Conservation (phyloP, 2,888 invertebrate species). For the Thalpophila matura region DNA sequence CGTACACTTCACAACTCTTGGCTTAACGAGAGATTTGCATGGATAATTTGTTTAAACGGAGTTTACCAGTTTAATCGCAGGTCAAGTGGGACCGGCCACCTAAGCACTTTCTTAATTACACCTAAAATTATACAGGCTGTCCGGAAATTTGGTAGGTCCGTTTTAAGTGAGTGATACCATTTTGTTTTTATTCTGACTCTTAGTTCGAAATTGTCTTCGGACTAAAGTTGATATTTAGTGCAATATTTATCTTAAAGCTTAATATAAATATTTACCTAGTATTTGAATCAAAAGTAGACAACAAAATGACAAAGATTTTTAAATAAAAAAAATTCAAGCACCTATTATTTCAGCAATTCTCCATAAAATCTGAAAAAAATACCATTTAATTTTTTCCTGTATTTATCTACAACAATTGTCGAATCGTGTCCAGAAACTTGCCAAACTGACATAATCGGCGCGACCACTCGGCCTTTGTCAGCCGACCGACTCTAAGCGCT, state of each 20-base stretch:
- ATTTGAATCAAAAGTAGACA: no score
- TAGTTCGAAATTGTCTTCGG: background rate
- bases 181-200: constrained; percentile 14
- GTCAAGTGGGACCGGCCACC: constrained; percentile 75
- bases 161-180: constrained; percentile 39
- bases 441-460: constrained; percentile 59
- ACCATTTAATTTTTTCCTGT: no score
- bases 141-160: constrained; percentile 60
- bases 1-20: constrained; percentile 64
- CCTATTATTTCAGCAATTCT: no score
- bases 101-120: constrained; percentile 81
- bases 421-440: constrained; percentile 38
- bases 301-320: no score
- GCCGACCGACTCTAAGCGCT: constrained; percentile 73
- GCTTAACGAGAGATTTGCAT: constrained; percentile 75
- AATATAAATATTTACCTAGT: no score
- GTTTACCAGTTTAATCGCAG: constrained; percentile 79
- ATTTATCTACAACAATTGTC: constrained; percentile 15
- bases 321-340: no score
- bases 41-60: constrained; percentile 83
- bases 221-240: background rate
- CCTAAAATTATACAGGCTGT: constrained; percentile 75
- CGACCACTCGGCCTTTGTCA: constrained; percentile 73
- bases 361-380: no score
- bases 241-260: background rate